Base-by-base conservation (phyloP, 2,888 invertebrate species). In the Peribatodes rhomboidaria region DNA sequence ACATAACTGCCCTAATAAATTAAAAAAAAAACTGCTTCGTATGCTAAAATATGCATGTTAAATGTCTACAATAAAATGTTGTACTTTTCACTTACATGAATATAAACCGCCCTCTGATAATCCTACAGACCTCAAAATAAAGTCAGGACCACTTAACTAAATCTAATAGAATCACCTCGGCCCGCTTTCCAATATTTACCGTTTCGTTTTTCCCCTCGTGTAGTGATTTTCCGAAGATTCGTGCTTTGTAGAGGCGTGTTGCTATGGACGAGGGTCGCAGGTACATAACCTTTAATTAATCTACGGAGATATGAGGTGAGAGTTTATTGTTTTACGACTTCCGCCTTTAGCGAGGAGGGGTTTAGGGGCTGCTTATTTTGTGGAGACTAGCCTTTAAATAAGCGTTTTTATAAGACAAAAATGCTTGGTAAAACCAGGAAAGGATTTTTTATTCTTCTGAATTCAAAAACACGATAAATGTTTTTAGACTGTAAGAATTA, bases 181-280 rank as follows among this genome's bases (percentile, higher is more conserved):
- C 90, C 91, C 87, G 88, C 87, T 92, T 91, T 90, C 89, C 91
- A 86, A 92, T 93, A 93, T 91, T 90, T 91, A 92, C 91, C 83
- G 87, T 87, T 87, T 86, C 89, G 89, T 91, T 91, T 63, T 90
- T 87, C 88, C 90, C 89, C 89, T 86, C 85, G 79, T 79, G 85
- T 84, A 79, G 86, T 86, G 90, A 90, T 91, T 90, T 86, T 31
- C 60, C 42, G 84, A 77, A 85, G 84, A 88, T 84, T 87, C 87
- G 59, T 58, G 53, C 39, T 62, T 57, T 86, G 82, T 84, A 84
- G 88, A 90, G 91, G 92, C 90, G 91, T 89, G 89, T 85, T 81
- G 83, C 89, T 89, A 90, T 86, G 77, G 85, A 77, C 83, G 77
- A 79, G 85, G 89, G 87, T 87, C 85, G 83, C 70, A 79, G 80